Percentiles rank a stretch among this genome's conserved stretches.
Conservation (phyloP, 2,888 invertebrate genomes). For the Drosophila basisetae region DNA sequence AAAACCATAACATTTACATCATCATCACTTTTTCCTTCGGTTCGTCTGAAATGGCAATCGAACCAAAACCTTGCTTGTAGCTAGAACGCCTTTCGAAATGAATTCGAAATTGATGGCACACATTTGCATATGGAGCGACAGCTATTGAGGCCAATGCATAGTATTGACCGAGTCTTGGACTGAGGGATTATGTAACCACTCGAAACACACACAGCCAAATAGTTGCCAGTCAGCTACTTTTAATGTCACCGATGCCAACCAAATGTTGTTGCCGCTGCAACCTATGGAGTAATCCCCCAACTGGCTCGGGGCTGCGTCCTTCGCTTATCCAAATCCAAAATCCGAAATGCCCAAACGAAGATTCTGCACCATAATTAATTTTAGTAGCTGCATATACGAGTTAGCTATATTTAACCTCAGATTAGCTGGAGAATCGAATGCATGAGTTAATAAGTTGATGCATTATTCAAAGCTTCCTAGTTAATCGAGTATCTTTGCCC, state of each 20-base stretch:
- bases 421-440: conserved; percentile 17
- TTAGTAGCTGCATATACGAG: conserved; percentile 17
- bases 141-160: conserved; percentile 75
- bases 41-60: conserved; percentile 42
- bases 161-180: conserved; percentile 65
- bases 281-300: conserved; percentile 45
- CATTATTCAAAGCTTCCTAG: conserved; percentile 50
- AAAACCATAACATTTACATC: conserved; percentile 20
- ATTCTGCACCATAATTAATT: conserved; percentile 35
- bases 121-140: conserved; percentile 65
- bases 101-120: conserved; percentile 52
- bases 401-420: conserved; percentile 3
- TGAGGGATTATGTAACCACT: conserved; percentile 61
- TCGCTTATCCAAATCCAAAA: conserved; percentile 20
- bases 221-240: conserved; percentile 50
- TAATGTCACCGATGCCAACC: conserved; percentile 53
- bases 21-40: conserved; percentile 26
- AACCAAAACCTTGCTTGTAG: conserved; percentile 32
- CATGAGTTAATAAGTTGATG: conserved; percentile 26
- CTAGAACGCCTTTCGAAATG: conserved; percentile 69
- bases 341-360: conserved; percentile 10
- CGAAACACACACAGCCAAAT: conserved; percentile 57
- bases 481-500: not conserved
- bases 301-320: conserved; percentile 44
- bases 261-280: conserved; percentile 15